Conservation (phyloP, 2,113 vertebrate species). For the Lophius piscatorius region DNA sequence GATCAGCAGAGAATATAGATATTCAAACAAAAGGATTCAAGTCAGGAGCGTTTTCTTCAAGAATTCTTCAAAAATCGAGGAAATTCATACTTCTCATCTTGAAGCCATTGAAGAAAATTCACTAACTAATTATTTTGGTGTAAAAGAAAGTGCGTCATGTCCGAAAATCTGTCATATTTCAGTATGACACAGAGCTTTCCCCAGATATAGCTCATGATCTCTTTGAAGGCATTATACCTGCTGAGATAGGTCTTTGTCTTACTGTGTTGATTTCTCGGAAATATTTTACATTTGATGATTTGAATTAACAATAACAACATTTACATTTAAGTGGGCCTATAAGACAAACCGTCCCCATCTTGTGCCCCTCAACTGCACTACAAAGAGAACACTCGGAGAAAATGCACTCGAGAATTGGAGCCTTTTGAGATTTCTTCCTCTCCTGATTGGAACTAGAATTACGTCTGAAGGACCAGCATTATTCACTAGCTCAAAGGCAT, state of each 20-base stretch:
- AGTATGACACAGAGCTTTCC: background rate
- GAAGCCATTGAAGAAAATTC: too few species aligned
- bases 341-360: too few species aligned
- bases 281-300: too few species aligned
- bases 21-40: background rate
- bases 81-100: too few species aligned
- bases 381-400: background rate
- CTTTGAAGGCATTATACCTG: too few species aligned
- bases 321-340: too few species aligned
- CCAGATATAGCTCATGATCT: background rate
- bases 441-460: background rate
- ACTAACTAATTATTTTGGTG: too few species aligned
- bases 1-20: background rate
- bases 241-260: too few species aligned
- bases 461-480: background rate
- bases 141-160: background rate
- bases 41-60: background rate
- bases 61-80: background rate
- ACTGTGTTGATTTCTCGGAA: too few species aligned
- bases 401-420: background rate
- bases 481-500: conserved; percentile 18
- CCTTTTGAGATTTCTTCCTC: background rate
- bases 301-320: too few species aligned
- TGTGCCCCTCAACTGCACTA: too few species aligned
- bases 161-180: background rate